Evolutionary conservation across 2,797 vertebrate genomes (phyloP), one percentile per base, ranked within the genome.

Genomic region (Sciaenops ocellatus): DNA sequence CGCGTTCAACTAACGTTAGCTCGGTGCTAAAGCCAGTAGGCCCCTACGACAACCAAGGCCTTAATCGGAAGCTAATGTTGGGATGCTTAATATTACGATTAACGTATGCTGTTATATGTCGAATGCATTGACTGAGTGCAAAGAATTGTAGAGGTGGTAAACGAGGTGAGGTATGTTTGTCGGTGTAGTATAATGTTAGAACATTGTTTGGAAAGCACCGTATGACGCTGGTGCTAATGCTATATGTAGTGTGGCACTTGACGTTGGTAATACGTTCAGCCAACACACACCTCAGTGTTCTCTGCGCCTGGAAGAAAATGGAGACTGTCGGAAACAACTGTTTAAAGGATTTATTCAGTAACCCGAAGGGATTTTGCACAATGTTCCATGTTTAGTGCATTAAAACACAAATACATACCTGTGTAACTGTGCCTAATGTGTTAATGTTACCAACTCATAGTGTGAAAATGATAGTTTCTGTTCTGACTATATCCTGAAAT

Each of bases 181-280:
- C 34, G 9, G 34, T 38, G 34, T 38, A 38, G 34, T 38, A 38
- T 38, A 38, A 38, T 2, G 34, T 38, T 9, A 38, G 8, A 38
- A 38, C 34, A 7, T 24, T 22, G 17, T 2, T 0, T 9, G 34
- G 34, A 38, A 16, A 22, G 12, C 2, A 0, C 24, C 0, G 24
- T 0, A 6, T 8, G n/a, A 4, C 1, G 3, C 11, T 10, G 8
- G 2, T 34, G 30, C 16, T 73, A 50, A 18, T 6, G 66, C 38
- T 41, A 1, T 0, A 2, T 7, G 41, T 7, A n/a, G 9, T 1
- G 3, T 8, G 54, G 0, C 17, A 0, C 15, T 15, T 30, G n/a
- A 69, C 79, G 83, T 80, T 50, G 20, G 22, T 17, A 0, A 28
- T 5, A 76, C 85, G 82, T 78, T 75, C 3, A 2, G 6, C 3